Evolutionary conservation across 2,888 invertebrate genomes (phyloP).

Genomic region (Drosophila incognita): DNA sequence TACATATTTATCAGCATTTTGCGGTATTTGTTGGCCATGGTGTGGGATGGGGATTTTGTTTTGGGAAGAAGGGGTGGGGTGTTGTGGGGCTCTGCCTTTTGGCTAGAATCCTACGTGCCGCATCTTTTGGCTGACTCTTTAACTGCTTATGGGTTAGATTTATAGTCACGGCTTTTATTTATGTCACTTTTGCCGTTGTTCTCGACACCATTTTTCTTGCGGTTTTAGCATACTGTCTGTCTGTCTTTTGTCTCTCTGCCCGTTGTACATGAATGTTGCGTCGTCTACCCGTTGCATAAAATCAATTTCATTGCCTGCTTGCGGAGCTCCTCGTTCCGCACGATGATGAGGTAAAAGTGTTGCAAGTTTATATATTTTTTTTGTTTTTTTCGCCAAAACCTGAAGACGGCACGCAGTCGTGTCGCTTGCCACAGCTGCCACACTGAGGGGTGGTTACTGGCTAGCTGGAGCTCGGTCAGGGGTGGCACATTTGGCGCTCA

Average conservation of each 20-base stretch:
- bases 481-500: conserved; percentile 71
- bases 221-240: conserved; percentile 30
- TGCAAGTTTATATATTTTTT: conserved; percentile 52
- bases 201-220: conserved; percentile 40
- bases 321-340: conserved; percentile 25
- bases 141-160: conserved; percentile 75
- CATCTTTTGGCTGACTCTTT: conserved; percentile 69
- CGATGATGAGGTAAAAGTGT: conserved; percentile 75
- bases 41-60: not conserved
- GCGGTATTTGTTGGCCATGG: conserved; percentile 34
- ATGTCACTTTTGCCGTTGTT: conserved; percentile 67
- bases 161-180: conserved; percentile 78
- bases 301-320: conserved; percentile 67
- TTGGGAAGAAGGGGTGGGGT: not conserved
- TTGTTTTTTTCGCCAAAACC: not conserved
- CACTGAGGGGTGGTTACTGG: conserved; percentile 23
- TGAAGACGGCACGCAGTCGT: conserved; percentile 6
- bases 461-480: not conserved
- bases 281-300: conserved; percentile 65
- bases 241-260: not conserved
- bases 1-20: conserved; percentile 74
- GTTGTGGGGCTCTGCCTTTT: not conserved
- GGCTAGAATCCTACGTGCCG: conserved; percentile 55
- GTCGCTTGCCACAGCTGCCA: conserved; percentile 40
- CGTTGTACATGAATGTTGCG: conserved; percentile 8